Percentiles rank a stretch among this genome's conserved stretches.
Conservation (phyloP, 2,797 vertebrate species). For the Eleutherodactylus coqui region DNA sequence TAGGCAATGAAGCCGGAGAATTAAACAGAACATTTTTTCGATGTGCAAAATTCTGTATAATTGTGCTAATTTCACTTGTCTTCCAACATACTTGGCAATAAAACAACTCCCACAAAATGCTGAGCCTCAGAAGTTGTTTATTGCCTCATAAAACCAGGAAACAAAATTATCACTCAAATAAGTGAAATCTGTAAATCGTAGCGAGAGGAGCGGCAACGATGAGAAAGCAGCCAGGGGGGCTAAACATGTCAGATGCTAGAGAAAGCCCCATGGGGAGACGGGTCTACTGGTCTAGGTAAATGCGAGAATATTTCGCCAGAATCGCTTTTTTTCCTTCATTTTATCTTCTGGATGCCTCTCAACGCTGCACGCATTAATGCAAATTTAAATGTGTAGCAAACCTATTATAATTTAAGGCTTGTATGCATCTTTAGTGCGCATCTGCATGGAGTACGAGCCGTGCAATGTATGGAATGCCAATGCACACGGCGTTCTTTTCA, state of each 20-base stretch:
- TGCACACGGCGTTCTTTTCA: neutral
- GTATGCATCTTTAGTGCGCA: slow-evolving; percentile 5
- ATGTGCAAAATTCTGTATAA: slow-evolving; percentile 69
- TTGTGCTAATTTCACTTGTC: slow-evolving; percentile 70
- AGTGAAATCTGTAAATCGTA: slow-evolving; percentile 49
- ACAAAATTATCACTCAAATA: slow-evolving; percentile 66
- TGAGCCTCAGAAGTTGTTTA: slow-evolving; percentile 69
- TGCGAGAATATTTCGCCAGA: slow-evolving; percentile 32
- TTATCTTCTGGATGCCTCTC: slow-evolving; percentile 39
- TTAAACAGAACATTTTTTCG: slow-evolving; percentile 67
- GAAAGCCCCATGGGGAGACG: slow-evolving; percentile 29
- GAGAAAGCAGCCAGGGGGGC: slow-evolving; percentile 53
- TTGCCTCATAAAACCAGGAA: slow-evolving; percentile 66
- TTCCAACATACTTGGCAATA: slow-evolving; percentile 70
- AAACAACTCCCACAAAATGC: slow-evolving; percentile 68
- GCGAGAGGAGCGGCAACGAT: slow-evolving; percentile 34
- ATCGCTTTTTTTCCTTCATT: slow-evolving; percentile 26
- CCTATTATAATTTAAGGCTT: slow-evolving; percentile 35
- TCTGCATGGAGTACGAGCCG: neutral
- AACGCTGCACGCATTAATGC: slow-evolving; percentile 22
- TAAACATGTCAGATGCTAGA: slow-evolving; percentile 27
- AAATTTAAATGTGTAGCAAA: slow-evolving; percentile 40
- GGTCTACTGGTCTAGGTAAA: slow-evolving; percentile 43
- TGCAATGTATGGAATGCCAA: neutral
- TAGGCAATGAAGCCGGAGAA: slow-evolving; percentile 67